phyloP scores from a whole-genome alignment of 2,797 vertebrate species.

The Helarctos malayanus region DNA sequence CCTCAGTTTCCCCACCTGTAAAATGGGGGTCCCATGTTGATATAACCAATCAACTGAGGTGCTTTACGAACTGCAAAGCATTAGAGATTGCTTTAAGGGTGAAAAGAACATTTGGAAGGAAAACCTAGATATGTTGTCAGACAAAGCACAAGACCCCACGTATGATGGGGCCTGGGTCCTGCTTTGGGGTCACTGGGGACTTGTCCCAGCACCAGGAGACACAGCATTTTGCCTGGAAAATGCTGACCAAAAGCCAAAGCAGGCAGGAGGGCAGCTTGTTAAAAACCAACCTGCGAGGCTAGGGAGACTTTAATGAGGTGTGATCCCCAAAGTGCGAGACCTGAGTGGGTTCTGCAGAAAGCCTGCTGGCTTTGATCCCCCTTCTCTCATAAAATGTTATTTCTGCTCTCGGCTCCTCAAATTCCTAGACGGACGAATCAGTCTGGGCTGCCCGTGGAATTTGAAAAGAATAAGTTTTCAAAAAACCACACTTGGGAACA shows the following conservation, averaged over 20 bases:
- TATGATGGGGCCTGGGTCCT: neutral
- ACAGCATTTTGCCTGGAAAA: conserved; percentile 50
- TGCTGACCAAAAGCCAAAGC: neutral
- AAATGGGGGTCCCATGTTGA: neutral
- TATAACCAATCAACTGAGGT: neutral
- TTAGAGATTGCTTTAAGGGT: neutral
- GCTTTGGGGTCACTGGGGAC: neutral
- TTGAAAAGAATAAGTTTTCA: conserved; percentile 74
- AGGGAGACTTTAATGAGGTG: conserved; percentile 69
- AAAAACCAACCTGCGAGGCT: conserved; percentile 22
- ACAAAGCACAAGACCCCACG: neutral
- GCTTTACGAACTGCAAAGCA: neutral
- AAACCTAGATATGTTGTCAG: neutral
- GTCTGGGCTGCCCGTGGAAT: conserved; percentile 51
- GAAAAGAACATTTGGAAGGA: neutral
- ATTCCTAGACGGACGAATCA: conserved; percentile 81
- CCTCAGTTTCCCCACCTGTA: conserved; percentile 38
- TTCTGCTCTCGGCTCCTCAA: conserved; percentile 67
- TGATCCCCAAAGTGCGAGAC: conserved; percentile 32
- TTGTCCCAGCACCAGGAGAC: conserved; percentile 18
- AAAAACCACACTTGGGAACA: conserved; percentile 70
- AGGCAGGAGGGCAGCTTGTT: conserved; percentile 18
- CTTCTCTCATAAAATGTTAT: conserved; percentile 71
- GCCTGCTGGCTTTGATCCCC: neutral
- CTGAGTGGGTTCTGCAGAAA: conserved; percentile 21